A percentile compares a stretch with the other conserved stretches of the same genome.
Conservation (phyloP, 2,888 invertebrate species). For the Willowsia nigromaculata region DNA sequence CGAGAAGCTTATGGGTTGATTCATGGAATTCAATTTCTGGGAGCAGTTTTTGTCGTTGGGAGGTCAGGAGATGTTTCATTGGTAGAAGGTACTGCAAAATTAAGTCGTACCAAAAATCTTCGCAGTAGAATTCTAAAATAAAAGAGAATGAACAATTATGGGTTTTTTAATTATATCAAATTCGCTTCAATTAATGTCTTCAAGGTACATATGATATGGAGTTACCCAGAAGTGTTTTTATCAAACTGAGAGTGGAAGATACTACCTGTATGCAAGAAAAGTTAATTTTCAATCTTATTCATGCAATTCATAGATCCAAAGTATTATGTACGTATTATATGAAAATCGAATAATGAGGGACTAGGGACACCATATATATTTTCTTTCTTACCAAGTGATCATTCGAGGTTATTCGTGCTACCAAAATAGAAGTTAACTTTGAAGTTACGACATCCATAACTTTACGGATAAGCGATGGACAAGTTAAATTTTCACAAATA, state of each 20-base stretch:
- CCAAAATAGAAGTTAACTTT: conserved; percentile 65
- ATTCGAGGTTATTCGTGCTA: conserved; percentile 57
- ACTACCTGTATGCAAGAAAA: conserved; percentile 53
- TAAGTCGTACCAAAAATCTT: conserved; percentile 77
- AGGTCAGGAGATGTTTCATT: conserved; percentile 76
- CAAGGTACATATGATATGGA: no score
- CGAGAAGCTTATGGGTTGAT: conserved; percentile 74
- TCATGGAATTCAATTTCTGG: conserved; percentile 75
- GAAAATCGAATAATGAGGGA: no score
- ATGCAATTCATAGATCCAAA: no score
- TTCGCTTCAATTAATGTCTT: no score
- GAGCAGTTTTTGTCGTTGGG: conserved; percentile 72
- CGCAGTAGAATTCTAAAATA: conserved; percentile 77
- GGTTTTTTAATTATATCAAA: no score
- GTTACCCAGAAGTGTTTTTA: conserved; percentile 74
- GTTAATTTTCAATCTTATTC: no score
- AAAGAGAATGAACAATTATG: no score
- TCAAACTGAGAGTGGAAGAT: conserved; percentile 73
- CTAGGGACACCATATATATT: no score
- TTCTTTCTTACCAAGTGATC: conserved; percentile 5
- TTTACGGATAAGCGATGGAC: conserved; percentile 73
- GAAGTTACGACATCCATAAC: conserved; percentile 73
- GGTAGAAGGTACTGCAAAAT: conserved; percentile 75
- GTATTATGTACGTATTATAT: no score
- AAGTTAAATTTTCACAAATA: conserved; percentile 76